These are phyloP conservation scores for Aphelenchoides avenae DNA, from an alignment of 1,140 invertebrate species.

Conservation along the genomic window DNA sequence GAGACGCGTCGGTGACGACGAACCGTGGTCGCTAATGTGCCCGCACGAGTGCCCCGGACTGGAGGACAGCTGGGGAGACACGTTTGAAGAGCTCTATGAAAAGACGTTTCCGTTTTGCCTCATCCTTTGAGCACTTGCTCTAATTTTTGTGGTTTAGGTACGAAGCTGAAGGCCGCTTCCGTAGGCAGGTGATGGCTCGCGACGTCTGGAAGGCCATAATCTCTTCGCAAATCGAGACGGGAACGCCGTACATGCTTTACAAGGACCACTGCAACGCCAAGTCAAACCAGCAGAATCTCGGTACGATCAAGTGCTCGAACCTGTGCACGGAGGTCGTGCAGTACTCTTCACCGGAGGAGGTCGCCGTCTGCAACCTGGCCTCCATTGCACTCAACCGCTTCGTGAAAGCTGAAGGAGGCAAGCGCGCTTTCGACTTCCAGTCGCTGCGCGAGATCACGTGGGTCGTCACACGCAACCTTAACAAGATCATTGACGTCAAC, in stretches of 20 bases:
- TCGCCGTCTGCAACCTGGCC: conserved; percentile 96
- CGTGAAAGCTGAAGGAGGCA: conserved; percentile 55
- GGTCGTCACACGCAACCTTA: conserved; percentile 83
- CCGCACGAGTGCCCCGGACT: conserved; percentile 86
- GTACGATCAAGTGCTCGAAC: conserved; percentile 97
- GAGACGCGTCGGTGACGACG: conserved; percentile 83
- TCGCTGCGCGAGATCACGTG: conserved; percentile 70
- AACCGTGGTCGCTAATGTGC: conserved; percentile 91
- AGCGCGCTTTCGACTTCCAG: conserved; percentile 76
- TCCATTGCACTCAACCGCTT: conserved; percentile 97
- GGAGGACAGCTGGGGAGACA: conserved; percentile 83
- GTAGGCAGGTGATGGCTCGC: conserved; percentile 77
- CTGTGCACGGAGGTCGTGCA: conserved; percentile 96
- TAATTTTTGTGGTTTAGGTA: conserved; percentile 68
- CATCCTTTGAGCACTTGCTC: too few species aligned
- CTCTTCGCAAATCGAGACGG: conserved; percentile 93
- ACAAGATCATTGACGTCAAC: conserved; percentile 95
- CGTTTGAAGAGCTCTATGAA: conserved; percentile 84
- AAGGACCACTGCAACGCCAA: conserved; percentile 89
- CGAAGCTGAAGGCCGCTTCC: conserved; percentile 74
- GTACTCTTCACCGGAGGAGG: conserved; percentile 80
- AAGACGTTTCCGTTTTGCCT: too few species aligned
- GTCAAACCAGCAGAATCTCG: conserved; percentile 95
- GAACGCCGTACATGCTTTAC: conserved; percentile 85
- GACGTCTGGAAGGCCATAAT: conserved; percentile 88